phyloP scores from a whole-genome alignment of 2,797 vertebrate genomes.

The Periophthalmus magnuspinnatus region DNA sequence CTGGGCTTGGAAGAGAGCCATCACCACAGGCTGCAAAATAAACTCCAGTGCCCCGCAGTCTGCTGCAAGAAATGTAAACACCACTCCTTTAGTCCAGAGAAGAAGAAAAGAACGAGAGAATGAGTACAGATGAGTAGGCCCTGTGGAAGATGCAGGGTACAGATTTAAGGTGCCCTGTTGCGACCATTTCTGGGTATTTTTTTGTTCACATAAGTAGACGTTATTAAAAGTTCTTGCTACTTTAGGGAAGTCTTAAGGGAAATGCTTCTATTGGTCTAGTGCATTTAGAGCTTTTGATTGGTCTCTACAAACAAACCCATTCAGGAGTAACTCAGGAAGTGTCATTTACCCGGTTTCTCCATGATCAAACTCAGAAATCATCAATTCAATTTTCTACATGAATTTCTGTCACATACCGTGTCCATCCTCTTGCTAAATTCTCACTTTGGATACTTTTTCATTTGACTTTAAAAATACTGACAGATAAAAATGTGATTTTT shows the following conservation, averaged over 20 bases:
- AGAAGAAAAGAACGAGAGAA: constrained; percentile 38
- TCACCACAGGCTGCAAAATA: constrained; percentile 82
- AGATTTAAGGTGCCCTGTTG: not conserved
- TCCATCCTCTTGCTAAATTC: not conserved
- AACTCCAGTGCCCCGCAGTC: constrained; percentile 77
- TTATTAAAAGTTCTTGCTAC: not conserved
- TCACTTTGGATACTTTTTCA: not conserved
- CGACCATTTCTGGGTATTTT: not conserved
- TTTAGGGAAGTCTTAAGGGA: not conserved
- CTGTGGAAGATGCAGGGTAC: constrained; percentile 10
- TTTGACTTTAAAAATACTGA: not conserved
- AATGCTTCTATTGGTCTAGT: not conserved
- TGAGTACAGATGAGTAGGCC: constrained; percentile 43
- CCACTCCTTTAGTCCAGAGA: constrained; percentile 55
- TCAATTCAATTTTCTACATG: no score
- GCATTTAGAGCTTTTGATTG: not conserved
- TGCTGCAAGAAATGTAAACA: constrained; percentile 79
- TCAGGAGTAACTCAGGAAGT: no score
- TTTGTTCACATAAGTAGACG: not conserved
- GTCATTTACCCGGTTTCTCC: no score
- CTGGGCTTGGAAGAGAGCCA: constrained; percentile 78
- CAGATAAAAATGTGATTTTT: constrained; percentile 26
- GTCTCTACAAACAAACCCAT: no score
- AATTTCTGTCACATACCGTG: no score
- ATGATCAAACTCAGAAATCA: no score